Evolutionary conservation across 2,797 vertebrate species (phyloP).

Genomic region (Zenarchopterus dispar): DNA sequence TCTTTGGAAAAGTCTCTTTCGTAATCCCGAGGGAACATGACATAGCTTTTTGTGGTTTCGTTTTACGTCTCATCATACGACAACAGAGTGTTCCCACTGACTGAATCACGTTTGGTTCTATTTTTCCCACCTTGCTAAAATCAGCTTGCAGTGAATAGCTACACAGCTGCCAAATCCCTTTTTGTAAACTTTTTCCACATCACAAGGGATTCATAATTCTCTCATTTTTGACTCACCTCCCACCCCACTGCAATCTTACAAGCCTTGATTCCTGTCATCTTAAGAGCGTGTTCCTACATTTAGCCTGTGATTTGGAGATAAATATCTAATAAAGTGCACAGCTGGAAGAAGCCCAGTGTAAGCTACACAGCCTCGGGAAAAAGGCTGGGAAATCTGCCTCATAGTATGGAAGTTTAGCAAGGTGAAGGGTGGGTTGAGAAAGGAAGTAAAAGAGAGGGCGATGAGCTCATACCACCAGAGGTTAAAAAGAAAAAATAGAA

Average conservation of each 20-base stretch:
- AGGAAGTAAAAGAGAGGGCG: slow-evolving; percentile 14
- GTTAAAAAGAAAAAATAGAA: slow-evolving; percentile 4
- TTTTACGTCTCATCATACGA: slow-evolving; percentile 22
- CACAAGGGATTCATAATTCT: slow-evolving; percentile 32
- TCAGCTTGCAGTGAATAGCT: slow-evolving; percentile 12
- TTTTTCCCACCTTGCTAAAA: slow-evolving; percentile 30
- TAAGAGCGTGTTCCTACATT: slow-evolving; percentile 35
- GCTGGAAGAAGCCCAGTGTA: slow-evolving; percentile 52
- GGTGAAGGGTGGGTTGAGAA: slow-evolving; percentile 38
- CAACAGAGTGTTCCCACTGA: slow-evolving; percentile 19
- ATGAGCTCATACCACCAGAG: slow-evolving; percentile 51
- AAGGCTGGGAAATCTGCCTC: slow-evolving; percentile 53
- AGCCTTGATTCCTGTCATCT: slow-evolving; percentile 49
- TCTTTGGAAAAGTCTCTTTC: slow-evolving; percentile 5
- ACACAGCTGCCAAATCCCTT: slow-evolving; percentile 32
- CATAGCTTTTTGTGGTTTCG: slow-evolving; percentile 47
- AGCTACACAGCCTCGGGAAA: slow-evolving; percentile 47
- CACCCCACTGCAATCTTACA: slow-evolving; percentile 26
- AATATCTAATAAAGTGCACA: slow-evolving; percentile 63
- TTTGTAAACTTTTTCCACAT: slow-evolving; percentile 28
- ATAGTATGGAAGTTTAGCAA: slow-evolving; percentile 39
- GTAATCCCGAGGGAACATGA: slow-evolving; percentile 40
- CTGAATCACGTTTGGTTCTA: slow-evolving; percentile 12
- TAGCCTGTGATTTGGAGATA: slow-evolving; percentile 55
- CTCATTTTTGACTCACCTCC: slow-evolving; percentile 19